Conservation (phyloP, 2,797 vertebrate genomes). For the Amphiprion clarkii region DNA sequence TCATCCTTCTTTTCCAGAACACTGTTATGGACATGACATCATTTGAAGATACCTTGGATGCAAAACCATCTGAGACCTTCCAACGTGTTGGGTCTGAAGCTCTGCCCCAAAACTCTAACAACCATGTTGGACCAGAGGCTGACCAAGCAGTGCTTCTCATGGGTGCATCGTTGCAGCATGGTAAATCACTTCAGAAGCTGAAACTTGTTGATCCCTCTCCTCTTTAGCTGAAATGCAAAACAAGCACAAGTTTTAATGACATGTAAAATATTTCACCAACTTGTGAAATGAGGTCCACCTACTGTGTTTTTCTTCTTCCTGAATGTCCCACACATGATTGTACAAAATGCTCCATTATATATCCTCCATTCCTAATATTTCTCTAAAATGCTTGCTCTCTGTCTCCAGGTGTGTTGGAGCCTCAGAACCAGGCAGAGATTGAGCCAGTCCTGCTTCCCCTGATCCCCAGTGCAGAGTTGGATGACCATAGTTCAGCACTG, state of each 20-base stretch:
- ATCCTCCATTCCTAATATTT: slow-evolving; percentile 2
- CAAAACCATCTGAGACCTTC: slow-evolving; percentile 27
- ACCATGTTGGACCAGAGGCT: slow-evolving; percentile 21
- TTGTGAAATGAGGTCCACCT: neutral
- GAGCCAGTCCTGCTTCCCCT: slow-evolving; percentile 81
- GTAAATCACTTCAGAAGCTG: slow-evolving; percentile 59
- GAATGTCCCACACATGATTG: neutral
- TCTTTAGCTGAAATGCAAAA: neutral
- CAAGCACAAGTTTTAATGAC: neutral
- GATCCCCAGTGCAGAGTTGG: slow-evolving; percentile 63
- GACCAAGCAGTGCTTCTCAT: slow-evolving; percentile 87
- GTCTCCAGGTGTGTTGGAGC: slow-evolving; percentile 34
- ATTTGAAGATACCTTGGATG: slow-evolving; percentile 67
- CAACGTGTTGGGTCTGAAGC: slow-evolving; percentile 61
- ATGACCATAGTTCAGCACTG: slow-evolving; percentile 35
- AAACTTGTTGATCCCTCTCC: neutral
- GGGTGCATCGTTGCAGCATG: slow-evolving; percentile 84
- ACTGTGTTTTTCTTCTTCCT: neutral
- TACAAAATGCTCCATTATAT: neutral
- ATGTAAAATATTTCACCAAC: neutral
- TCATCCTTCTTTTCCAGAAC: slow-evolving; percentile 75
- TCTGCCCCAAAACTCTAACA: neutral
- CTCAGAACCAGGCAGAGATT: slow-evolving; percentile 5
- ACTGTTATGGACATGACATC: slow-evolving; percentile 83
- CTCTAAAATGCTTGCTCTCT: neutral